These are phyloP conservation scores for Acleris cristana DNA, from an alignment of 2,888 invertebrate genomes.

Conservation along the genomic window DNA sequence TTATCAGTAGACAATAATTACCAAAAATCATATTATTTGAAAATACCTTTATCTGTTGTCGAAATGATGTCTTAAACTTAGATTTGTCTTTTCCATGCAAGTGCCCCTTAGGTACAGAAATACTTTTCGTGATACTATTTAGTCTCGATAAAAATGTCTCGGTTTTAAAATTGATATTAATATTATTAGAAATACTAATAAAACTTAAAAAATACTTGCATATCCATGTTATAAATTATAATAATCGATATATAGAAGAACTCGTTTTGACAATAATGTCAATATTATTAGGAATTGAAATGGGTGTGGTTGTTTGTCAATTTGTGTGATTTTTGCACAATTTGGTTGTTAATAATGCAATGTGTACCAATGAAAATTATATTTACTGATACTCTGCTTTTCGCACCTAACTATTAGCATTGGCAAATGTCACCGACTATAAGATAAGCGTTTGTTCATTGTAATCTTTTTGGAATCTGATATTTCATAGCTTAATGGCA, in stretches of 20 bases:
- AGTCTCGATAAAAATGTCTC: background rate
- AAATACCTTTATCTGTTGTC: no score
- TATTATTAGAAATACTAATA: constrained; percentile 10
- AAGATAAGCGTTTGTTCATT: constrained; percentile 63
- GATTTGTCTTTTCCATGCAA: no score
- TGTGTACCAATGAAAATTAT: constrained; percentile 31
- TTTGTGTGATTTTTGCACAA: constrained; percentile 14
- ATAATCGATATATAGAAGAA: no score
- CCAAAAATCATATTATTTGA: no score
- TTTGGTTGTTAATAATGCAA: constrained; percentile 23
- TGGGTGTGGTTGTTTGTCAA: constrained; percentile 17
- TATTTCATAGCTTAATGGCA: no score
- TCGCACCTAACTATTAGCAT: constrained; percentile 51
- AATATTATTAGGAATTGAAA: constrained; percentile 8
- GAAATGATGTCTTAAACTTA: no score
- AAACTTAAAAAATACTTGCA: constrained; percentile 24
- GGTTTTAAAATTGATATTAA: constrained; percentile 20
- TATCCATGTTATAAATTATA: constrained; percentile 10
- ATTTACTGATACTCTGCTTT: constrained; percentile 46
- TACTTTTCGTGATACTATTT: background rate
- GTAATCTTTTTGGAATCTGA: constrained; percentile 26
- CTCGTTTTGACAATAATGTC: constrained; percentile 23
- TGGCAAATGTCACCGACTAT: constrained; percentile 68
- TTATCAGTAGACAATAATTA: no score
- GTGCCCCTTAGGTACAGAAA: no score